phyloP scores from a whole-genome alignment of 1,140 invertebrate genomes.

The Parasteatoda tepidariorum region DNA sequence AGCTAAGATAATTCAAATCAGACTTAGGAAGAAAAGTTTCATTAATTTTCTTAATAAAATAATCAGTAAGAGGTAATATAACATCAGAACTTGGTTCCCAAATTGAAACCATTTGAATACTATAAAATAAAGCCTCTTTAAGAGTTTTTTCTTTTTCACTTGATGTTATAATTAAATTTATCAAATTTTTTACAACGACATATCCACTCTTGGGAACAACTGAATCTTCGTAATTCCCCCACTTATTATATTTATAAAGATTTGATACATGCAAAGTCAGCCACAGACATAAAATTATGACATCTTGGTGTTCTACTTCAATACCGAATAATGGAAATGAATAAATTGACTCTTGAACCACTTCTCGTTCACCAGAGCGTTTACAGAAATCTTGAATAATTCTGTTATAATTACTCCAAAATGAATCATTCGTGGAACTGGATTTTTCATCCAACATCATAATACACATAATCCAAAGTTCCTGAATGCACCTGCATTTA shows the following conservation, averaged over 20 bases:
- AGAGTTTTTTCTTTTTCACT: conserved; percentile 1
- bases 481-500: conserved; percentile 22
- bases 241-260: conserved; percentile 22
- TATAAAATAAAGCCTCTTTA: neutral
- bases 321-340: neutral
- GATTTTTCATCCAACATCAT: conserved; percentile 3
- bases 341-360: neutral
- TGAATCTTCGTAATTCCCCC: neutral
- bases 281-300: conserved; percentile 18
- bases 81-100: conserved; percentile 46
- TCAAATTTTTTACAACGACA: conserved; percentile 16
- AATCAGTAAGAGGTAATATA: conserved; percentile 28
- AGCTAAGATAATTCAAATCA: neutral
- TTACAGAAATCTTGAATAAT: conserved; percentile 5
- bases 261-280: conserved; percentile 24
- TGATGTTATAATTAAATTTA: neutral
- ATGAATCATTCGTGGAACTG: neutral
- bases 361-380: too few species aligned
- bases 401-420: conserved; percentile 21
- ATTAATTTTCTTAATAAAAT: conserved; percentile 41
- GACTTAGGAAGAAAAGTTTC: neutral
- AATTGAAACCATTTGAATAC: neutral
- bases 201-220: conserved; percentile 13
- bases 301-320: neutral
- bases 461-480: conserved; percentile 33